Conservation (phyloP, 1,140 invertebrate species). For the Zaprionus tsacasi region DNA sequence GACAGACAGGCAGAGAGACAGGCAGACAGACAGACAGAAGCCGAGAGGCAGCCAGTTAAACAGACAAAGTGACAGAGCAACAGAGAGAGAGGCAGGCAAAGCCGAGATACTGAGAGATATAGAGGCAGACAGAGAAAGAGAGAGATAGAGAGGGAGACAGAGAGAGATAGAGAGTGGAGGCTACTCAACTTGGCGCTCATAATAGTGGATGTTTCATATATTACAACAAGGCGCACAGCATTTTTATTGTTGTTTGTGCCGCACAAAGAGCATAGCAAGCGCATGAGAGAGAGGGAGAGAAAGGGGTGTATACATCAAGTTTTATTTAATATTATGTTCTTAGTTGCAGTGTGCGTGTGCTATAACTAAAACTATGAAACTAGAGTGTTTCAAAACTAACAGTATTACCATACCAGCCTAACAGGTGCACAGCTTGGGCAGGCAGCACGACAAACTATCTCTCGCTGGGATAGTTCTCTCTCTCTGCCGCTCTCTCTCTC, state of each 20-base stretch:
- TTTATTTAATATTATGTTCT: conserved; percentile 35
- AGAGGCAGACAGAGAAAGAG: neutral
- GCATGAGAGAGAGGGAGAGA: neutral
- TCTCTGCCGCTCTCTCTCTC: conserved; percentile 4
- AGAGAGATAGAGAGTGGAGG: neutral
- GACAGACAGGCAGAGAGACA: neutral
- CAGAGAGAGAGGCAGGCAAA: neutral
- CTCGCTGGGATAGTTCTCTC: conserved; percentile 59
- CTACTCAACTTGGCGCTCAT: conserved; percentile 77
- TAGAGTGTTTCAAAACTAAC: conserved; percentile 84
- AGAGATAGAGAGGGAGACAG: neutral
- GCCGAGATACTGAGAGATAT: neutral
- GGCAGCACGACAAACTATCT: conserved; percentile 72
- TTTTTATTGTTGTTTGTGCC: conserved; percentile 47
- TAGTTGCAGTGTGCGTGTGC: conserved; percentile 46
- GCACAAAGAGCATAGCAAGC: neutral
- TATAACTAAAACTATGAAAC: conserved; percentile 81
- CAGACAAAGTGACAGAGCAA: neutral
- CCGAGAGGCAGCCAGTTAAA: neutral
- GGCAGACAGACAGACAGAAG: neutral
- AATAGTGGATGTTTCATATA: conserved; percentile 83
- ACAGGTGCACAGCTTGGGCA: conserved; percentile 61
- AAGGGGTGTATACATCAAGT: conserved; percentile 8
- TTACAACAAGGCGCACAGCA: conserved; percentile 80
- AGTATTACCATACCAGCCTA: conserved; percentile 83